Evolutionary conservation across 2,888 invertebrate genomes (phyloP).

Genomic region (Uropetala carovei): DNA sequence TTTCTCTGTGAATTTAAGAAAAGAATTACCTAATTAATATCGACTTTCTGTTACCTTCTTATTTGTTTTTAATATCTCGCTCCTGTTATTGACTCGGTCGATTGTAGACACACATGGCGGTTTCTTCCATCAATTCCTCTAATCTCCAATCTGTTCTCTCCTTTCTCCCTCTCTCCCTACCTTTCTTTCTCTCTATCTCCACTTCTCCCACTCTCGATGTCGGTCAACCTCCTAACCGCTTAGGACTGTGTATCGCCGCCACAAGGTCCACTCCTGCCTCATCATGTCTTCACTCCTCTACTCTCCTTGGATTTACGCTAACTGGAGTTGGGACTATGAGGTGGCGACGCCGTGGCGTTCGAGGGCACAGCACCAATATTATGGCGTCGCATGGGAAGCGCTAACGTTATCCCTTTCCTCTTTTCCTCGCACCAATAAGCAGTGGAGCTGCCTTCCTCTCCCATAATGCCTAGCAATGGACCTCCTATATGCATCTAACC

Average conservation of each 20-base stretch:
- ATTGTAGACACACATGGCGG: too few species aligned
- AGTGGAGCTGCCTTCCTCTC: not conserved
- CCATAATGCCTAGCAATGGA: not conserved
- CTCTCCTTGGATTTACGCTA: conserved; percentile 40
- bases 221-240: conserved; percentile 8
- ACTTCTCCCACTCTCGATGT: not conserved
- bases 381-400: conserved; percentile 19
- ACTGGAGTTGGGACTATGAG: not conserved
- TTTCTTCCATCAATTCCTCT: too few species aligned
- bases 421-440: not conserved
- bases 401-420: not conserved
- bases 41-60: too few species aligned
- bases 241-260: not conserved
- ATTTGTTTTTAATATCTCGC: too few species aligned
- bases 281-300: not conserved
- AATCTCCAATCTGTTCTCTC: not conserved
- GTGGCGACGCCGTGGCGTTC: not conserved
- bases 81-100: too few species aligned
- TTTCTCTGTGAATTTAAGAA: too few species aligned
- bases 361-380: not conserved
- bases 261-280: not conserved
- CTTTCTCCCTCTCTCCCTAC: not conserved
- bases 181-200: not conserved
- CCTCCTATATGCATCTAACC: not conserved
- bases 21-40: too few species aligned